Conservation (phyloP, 2,888 invertebrate genomes). For the Conchocele bisecta region DNA sequence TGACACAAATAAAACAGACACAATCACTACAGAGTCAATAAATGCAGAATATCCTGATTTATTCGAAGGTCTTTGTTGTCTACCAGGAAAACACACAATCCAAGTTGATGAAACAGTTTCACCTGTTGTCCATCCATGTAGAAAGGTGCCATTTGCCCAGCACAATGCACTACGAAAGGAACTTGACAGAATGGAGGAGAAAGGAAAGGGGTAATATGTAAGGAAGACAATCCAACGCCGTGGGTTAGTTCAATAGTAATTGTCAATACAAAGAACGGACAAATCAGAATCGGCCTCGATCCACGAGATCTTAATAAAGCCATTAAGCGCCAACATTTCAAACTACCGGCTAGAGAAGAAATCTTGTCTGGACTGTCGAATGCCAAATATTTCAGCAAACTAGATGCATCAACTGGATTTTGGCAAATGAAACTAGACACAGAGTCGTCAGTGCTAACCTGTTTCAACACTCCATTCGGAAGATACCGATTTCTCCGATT, state of each 20-base stretch:
- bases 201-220: conserved; percentile 46
- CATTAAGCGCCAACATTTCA: conserved; percentile 45
- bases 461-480: conserved; percentile 54
- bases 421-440: conserved; percentile 55
- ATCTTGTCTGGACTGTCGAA: conserved; percentile 36
- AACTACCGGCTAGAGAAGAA: conserved; percentile 46
- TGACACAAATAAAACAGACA: too few species aligned
- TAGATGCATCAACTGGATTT: conserved; percentile 54
- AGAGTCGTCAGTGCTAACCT: conserved; percentile 35
- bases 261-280: conserved; percentile 34
- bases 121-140: conserved; percentile 44
- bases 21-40: too few species aligned
- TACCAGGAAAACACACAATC: conserved; percentile 27
- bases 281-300: conserved; percentile 35
- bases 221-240: conserved; percentile 52
- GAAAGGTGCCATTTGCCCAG: conserved; percentile 41
- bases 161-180: conserved; percentile 35
- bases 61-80: conserved; percentile 42
- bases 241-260: conserved; percentile 60
- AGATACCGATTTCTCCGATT: conserved; percentile 43
- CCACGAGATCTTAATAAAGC: conserved; percentile 44
- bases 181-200: too few species aligned
- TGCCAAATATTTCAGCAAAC: conserved; percentile 48
- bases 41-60: too few species aligned
- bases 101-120: conserved; percentile 24